Conservation (phyloP, 1,140 invertebrate species). For the Aphis gossypii region DNA sequence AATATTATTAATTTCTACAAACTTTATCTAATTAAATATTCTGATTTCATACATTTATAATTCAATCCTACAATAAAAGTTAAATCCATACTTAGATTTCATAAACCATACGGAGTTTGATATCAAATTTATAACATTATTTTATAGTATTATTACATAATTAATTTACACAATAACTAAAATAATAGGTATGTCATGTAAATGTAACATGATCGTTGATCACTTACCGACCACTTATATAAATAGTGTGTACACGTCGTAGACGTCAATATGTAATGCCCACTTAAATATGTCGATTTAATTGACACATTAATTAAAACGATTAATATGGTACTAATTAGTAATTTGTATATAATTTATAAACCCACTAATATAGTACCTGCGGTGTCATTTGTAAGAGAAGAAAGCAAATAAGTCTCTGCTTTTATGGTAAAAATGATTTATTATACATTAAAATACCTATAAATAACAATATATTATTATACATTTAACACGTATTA, state of each 20-base stretch:
- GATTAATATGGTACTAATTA: not conserved
- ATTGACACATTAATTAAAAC: constrained; percentile 9
- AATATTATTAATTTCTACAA: not conserved
- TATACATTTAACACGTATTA: not conserved
- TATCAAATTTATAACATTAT: not conserved
- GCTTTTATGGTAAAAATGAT: not conserved
- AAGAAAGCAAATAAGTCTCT: not conserved
- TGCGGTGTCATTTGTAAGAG: not conserved
- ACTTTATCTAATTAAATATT: constrained; percentile 3
- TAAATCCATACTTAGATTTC: not conserved
- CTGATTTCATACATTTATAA: not conserved
- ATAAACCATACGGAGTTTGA: not conserved
- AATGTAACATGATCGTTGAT: not conserved
- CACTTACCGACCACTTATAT: not conserved
- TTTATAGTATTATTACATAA: not conserved
- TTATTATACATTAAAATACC: not conserved
- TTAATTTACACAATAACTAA: not conserved
- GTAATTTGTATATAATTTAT: constrained; percentile 10
- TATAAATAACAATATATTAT: not conserved
- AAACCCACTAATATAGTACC: not conserved
- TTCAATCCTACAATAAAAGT: not conserved
- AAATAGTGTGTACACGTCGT: not conserved
- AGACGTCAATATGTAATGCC: not conserved
- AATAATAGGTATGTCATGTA: not conserved
- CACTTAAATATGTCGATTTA: not conserved